A percentile compares a stretch with the other conserved stretches of the same genome.
Conservation (phyloP, 2,888 invertebrate species). For the Melikaiella ostensackeni region DNA sequence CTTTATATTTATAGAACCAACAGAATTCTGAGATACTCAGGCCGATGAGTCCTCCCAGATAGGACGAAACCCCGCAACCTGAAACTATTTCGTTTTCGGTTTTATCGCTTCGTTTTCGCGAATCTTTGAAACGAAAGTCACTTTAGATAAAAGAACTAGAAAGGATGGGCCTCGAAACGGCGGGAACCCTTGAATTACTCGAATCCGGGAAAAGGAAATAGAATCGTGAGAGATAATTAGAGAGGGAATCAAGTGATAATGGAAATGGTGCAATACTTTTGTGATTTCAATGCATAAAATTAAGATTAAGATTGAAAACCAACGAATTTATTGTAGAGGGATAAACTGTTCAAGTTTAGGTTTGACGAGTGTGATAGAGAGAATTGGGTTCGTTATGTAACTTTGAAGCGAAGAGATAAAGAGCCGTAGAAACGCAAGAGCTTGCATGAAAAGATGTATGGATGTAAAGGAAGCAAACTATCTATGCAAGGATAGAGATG, state of each 20-base stretch:
- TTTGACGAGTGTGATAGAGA: background rate
- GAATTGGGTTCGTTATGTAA: no score
- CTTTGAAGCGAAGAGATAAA: no score
- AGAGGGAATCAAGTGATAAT: conserved; percentile 26
- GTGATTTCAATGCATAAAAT: conserved; percentile 27
- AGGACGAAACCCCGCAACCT: background rate
- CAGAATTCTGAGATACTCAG: conserved; percentile 3
- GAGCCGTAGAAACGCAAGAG: no score
- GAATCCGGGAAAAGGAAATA: conserved; percentile 25
- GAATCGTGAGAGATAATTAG: conserved; percentile 28
- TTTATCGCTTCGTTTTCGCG: conserved; percentile 13
- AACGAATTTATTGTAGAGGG: background rate
- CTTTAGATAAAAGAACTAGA: conserved; percentile 33
- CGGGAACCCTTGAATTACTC: conserved; percentile 16
- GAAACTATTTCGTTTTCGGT: conserved; percentile 3
- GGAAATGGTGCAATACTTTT: background rate
- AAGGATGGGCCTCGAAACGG: background rate
- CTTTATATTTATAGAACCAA: background rate
- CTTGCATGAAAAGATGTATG: no score
- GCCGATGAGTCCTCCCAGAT: background rate
- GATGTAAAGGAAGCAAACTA: no score
- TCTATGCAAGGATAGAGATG: no score
- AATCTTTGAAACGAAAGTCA: conserved; percentile 27
- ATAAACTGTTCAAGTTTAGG: background rate
- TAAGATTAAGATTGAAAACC: background rate